Conservation (phyloP, 2,888 invertebrate genomes). For the Agonopterix heracliana region DNA sequence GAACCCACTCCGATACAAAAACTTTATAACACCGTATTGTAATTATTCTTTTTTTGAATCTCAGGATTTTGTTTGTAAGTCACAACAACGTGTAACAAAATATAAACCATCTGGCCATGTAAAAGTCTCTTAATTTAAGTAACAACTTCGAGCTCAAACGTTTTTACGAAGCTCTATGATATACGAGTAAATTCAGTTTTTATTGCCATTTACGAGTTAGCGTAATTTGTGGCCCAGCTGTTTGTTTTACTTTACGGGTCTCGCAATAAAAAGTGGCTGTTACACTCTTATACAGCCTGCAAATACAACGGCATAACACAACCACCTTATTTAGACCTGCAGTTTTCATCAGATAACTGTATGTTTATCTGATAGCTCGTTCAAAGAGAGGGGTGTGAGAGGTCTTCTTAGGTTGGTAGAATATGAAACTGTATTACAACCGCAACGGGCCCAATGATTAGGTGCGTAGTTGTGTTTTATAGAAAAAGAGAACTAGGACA, state of each 20-base stretch:
- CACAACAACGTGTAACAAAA: too few species aligned
- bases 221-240: conserved; percentile 44
- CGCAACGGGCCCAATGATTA: conserved; percentile 32
- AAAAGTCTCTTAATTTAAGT: too few species aligned
- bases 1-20: too few species aligned
- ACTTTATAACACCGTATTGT: too few species aligned
- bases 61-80: too few species aligned
- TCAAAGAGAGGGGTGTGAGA: background rate
- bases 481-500: conserved; percentile 14
- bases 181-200: conserved; percentile 12
- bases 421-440: conserved; percentile 27
- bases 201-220: conserved; percentile 29
- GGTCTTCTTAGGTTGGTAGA: conserved; percentile 22
- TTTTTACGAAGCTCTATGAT: too few species aligned
- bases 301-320: conserved; percentile 23
- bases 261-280: conserved; percentile 45
- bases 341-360: background rate
- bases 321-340: conserved; percentile 22
- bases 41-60: too few species aligned
- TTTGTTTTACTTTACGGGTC: conserved; percentile 40
- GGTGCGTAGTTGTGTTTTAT: conserved; percentile 25
- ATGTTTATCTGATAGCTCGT: background rate
- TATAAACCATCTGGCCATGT: too few species aligned
- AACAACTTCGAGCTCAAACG: too few species aligned
- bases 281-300: conserved; percentile 31